Evolutionary conservation across 2,797 vertebrate genomes (phyloP), one percentile per base, ranked within the genome.

Genomic region (Squalus acanthias): DNA sequence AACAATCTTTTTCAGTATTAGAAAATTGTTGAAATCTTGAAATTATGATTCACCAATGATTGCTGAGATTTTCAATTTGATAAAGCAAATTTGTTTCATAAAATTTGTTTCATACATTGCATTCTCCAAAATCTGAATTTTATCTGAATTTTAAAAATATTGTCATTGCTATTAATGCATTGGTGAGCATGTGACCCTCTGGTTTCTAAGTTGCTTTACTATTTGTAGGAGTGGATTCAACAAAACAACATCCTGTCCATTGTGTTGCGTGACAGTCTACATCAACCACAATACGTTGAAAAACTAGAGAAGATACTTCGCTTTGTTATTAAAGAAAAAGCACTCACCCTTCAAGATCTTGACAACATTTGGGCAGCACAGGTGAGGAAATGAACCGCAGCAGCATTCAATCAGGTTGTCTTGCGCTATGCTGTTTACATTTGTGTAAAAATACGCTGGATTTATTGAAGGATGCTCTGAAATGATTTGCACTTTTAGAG

Each of bases 281-380:
- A 99, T 98, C 99, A 99, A 97, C 99, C 99, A 20, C 99, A 99
- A 67, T 99, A 99, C 96, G 99, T 99, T 82, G 99, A 99, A 97
- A 99, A 99, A 97, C 98, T 99, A 97, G 99, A 99, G 98, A 99
- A 99, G 97, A 99, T 99, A 97, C 99, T 99, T 97, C 99, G 99
- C 97, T 99, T 99, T 96, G 99, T 99, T 97, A 99, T 99, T 97
- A 99, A 99, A 98, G 99, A 99, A 97, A 99, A 99, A 97, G 99
- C 99, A 96, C 98, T 99, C 96, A 99, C 99, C 96, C 98, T 99
- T 97, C 99, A 99, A 97, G 99, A 99, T 97, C 98, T 99, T 97
- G 99, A 99, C 98, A 99, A 99, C 97, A 99, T 99, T 98, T 99
- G 99, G 99, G 99, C 99, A 96, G 99, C 99, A 96, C 99, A 99